Percentiles rank a stretch among this genome's conserved stretches.
phyloP scores from a whole-genome alignment of 2,113 vertebrate species.

The Machaerirhynchus nigripectus region DNA sequence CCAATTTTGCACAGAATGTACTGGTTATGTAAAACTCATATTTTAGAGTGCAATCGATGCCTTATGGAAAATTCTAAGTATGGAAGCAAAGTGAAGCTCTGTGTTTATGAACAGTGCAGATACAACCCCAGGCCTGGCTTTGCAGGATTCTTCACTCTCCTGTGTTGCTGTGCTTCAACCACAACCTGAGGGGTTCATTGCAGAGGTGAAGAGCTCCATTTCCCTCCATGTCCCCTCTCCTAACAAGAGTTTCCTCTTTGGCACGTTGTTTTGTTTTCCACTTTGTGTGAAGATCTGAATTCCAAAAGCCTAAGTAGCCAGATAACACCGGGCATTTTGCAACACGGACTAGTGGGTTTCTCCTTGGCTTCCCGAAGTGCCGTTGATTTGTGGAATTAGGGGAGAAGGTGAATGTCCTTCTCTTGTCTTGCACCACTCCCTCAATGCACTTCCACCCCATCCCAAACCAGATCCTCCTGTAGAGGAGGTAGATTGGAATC shows the following conservation, averaged over 20 bases:
- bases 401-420: accelerated
- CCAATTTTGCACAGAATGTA: conserved; percentile 35
- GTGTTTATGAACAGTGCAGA: not conserved
- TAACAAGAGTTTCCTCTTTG: not conserved
- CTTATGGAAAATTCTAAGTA: not conserved
- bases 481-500: not conserved
- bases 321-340: not conserved
- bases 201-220: not conserved
- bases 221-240: not conserved
- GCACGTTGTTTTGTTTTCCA: not conserved
- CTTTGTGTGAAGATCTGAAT: not conserved
- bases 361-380: not conserved
- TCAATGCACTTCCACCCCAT: not conserved
- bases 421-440: not conserved
- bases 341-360: not conserved
- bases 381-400: not conserved
- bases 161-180: not conserved
- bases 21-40: not conserved
- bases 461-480: not conserved
- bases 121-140: not conserved
- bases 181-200: not conserved
- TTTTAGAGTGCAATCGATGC: not conserved
- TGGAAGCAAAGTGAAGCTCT: not conserved
- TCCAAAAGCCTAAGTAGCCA: not conserved
- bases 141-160: not conserved